Evolutionary conservation across 2,797 vertebrate genomes (phyloP).

Genomic region (Bucorvus abyssinicus): DNA sequence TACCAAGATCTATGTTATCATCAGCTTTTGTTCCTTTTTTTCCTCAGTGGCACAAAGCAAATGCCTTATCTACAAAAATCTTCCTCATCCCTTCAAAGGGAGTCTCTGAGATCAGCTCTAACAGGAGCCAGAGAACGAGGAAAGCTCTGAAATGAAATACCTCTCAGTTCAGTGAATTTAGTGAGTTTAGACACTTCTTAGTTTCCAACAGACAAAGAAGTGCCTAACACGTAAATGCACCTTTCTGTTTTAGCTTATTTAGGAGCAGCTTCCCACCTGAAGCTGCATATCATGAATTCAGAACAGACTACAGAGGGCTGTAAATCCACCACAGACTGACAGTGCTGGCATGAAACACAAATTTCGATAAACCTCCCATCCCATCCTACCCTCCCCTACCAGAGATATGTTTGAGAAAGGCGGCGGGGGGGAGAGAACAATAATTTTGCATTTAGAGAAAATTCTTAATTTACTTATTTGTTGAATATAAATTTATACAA

Average conservation of each 20-base stretch:
- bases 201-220: neutral
- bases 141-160: neutral
- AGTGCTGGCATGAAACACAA: neutral
- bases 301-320: accelerated
- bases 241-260: neutral
- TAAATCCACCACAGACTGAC: neutral
- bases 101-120: neutral
- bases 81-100: neutral
- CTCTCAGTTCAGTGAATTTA: neutral
- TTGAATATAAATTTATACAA: neutral
- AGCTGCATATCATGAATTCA: neutral
- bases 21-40: neutral
- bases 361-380: neutral
- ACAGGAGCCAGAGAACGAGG: neutral
- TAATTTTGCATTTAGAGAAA: neutral
- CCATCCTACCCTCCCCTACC: neutral
- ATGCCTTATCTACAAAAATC: neutral
- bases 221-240: neutral
- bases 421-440: accelerated
- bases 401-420: neutral
- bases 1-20: neutral
- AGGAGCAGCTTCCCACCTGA: neutral
- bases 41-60: neutral
- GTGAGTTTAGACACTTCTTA: neutral
- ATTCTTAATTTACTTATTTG: neutral